Percentiles rank a stretch among this genome's conserved stretches.
Evolutionary conservation across 2,113 vertebrate species (phyloP).

Genomic region (Trichechus manatus): DNA sequence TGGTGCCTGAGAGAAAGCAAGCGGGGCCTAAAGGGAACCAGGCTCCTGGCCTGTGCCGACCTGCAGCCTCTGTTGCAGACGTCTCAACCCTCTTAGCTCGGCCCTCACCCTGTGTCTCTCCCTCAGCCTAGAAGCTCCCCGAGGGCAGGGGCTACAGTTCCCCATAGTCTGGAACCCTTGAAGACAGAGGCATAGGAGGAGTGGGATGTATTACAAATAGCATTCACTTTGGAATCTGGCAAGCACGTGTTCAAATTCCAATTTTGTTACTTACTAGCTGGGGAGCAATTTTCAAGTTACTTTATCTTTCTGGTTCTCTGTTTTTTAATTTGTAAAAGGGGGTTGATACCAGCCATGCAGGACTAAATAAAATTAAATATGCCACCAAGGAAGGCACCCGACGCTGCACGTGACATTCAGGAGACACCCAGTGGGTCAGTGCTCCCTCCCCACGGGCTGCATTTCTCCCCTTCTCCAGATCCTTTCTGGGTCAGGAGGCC

Average conservation of each 20-base stretch:
- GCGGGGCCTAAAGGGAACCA: neutral
- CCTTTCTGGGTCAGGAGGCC: neutral
- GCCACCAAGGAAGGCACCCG: neutral
- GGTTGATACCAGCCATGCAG: neutral
- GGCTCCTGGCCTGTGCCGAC: neutral
- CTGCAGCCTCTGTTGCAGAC: neutral
- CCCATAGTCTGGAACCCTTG: neutral
- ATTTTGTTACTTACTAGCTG: neutral
- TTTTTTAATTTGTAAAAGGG: neutral
- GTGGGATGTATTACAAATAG: neutral
- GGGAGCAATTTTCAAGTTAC: neutral
- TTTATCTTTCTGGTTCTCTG: neutral
- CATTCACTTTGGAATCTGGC: neutral
- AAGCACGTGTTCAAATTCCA: neutral
- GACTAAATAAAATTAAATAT: neutral
- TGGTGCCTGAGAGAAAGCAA: neutral
- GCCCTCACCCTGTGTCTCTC: neutral
- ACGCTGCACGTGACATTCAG: neutral
- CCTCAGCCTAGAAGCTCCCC: neutral
- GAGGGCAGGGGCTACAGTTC: neutral
- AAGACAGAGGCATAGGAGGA: neutral
- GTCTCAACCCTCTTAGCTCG: neutral
- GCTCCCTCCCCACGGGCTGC: neutral
- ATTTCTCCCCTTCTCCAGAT: neutral
- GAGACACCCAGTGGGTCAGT: rapidly evolving